Evolutionary conservation across 2,797 vertebrate genomes (phyloP).

Genomic region (Pristis pectinata): DNA sequence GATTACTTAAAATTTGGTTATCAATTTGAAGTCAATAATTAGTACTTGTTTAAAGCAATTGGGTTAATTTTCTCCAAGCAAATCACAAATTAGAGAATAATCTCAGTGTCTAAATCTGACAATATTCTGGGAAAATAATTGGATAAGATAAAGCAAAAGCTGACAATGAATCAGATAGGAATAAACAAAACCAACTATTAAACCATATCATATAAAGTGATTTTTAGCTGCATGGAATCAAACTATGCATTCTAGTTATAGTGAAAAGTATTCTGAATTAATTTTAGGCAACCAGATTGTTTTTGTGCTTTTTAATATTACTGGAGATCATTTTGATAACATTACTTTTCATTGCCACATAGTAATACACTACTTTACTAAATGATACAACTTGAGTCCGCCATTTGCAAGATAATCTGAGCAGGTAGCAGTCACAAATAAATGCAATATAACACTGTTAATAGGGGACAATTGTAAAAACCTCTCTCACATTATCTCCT

Average conservation of each 20-base stretch:
- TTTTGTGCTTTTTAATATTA: neutral
- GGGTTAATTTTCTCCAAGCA: neutral
- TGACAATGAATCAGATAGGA: neutral
- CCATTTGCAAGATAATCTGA: neutral
- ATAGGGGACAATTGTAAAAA: neutral
- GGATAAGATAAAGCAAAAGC: neutral
- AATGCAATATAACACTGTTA: neutral
- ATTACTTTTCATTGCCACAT: neutral
- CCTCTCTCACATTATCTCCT: too few relatives aligned
- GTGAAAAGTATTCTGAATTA: neutral
- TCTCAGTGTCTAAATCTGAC: neutral
- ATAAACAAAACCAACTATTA: neutral
- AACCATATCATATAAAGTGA: neutral
- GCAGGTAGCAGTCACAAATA: neutral
- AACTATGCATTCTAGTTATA: neutral
- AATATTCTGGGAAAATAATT: slow-evolving; percentile 9
- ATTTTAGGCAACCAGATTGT: neutral
- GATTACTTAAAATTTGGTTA: neutral
- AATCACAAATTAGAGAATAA: neutral
- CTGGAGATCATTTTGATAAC: neutral
- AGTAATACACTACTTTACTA: neutral
- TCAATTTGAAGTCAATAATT: slow-evolving; percentile 4
- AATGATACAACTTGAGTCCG: neutral
- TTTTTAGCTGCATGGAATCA: neutral
- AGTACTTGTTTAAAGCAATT: neutral